Evolutionary conservation across 2,888 invertebrate genomes (phyloP).

Genomic region (Melangyna quadrimaculata): DNA sequence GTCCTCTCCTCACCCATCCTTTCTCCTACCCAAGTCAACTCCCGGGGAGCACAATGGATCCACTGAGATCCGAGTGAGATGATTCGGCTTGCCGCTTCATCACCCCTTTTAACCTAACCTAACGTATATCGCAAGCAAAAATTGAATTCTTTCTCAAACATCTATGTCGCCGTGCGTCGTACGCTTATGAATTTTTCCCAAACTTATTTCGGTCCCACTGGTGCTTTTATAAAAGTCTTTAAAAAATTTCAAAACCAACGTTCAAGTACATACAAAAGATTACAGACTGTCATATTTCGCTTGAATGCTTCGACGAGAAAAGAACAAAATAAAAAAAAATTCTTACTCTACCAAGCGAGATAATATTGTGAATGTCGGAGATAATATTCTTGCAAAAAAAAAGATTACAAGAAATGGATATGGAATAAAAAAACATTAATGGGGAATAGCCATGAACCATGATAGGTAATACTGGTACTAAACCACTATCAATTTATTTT

Average conservation of each 20-base stretch:
- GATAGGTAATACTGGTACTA: background rate
- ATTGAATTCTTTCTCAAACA: no score
- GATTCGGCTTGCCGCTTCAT: no score
- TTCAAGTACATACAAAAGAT: background rate
- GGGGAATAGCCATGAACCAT: background rate
- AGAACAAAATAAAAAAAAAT: background rate
- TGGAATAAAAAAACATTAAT: conserved; percentile 8
- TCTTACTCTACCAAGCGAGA: background rate
- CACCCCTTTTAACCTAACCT: no score
- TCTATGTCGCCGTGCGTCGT: no score
- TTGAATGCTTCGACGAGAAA: background rate
- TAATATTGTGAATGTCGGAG: conserved; percentile 14
- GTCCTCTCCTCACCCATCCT: no score
- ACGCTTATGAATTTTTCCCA: no score
- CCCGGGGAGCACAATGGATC: no score
- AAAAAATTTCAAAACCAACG: background rate
- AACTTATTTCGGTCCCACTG: background rate
- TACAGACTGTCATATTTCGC: background rate
- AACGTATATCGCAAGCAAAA: no score
- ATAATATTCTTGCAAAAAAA: conserved; percentile 5
- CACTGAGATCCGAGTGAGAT: no score
- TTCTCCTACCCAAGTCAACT: no score
- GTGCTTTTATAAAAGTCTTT: background rate
- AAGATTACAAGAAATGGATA: conserved; percentile 13
- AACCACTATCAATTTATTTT: background rate